Evolutionary conservation across 1,140 invertebrate species (phyloP), one percentile per base, ranked within the genome.

Genomic region (Rhizoglyphus robini): DNA sequence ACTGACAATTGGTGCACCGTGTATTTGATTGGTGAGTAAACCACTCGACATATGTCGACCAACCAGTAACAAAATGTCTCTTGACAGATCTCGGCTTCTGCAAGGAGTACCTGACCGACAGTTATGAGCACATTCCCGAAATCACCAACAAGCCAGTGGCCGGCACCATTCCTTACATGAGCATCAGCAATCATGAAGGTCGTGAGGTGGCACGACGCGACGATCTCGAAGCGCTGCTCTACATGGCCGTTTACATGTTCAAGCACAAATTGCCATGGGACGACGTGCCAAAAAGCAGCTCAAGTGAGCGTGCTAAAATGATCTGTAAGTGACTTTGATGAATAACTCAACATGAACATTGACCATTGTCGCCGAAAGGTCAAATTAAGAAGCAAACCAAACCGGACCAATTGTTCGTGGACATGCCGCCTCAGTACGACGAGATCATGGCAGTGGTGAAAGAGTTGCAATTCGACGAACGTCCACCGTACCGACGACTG

Each of bases 161-260:
- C 31, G 81, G 81, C 51, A 83, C 81, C 29, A 80, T 81, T 13
- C 65, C 71, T 8, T 73, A 73, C 58, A 73, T 74, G 69, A 68
- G 65, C 61, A 70, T 74, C 25, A 71, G 71, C 61, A 68, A 72
- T 27, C 70, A 72, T 59, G 29, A 66, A n/a, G 71, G 72, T 29
- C 63, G 57, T 23, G 96, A 99, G 81, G 96, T 99, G 86, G 97
- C 93, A 75, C 83, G 96, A 76, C 83, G 96, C 76, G 96, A 99
- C 80, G 96, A 99, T 81, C 81, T 99, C 74, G 96, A 99, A 80
- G 95, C 96, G 64, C 80, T 99, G 70, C 96, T 96, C 68, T 96
- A 99, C 81, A 99, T 99, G 95, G 98, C 99, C 81, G 98, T 99
- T 94, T 99, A 99, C 82, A 99, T 99, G 80, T 82, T 99, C 74